phyloP scores from a whole-genome alignment of 2,888 invertebrate genomes.

The Dromius quadrimaculatus region DNA sequence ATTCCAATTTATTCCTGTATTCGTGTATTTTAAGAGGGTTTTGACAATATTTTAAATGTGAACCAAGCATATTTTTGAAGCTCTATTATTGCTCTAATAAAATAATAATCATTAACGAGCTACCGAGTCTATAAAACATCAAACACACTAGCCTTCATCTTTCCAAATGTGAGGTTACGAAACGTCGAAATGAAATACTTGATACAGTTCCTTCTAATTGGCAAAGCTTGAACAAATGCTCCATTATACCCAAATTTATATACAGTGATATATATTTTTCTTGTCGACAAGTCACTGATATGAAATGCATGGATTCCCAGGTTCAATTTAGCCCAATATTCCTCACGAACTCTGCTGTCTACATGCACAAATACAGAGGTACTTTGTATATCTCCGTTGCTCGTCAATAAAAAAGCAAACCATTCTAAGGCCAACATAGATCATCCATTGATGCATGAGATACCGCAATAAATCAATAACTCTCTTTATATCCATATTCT shows the following conservation, averaged over 20 bases:
- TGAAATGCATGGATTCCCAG: no score
- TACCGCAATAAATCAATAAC: conserved; percentile 40
- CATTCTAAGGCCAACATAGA: conserved; percentile 49
- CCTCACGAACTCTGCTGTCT: no score
- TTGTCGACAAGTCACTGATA: no score
- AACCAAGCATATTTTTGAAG: conserved; percentile 42
- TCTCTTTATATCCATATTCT: conserved; percentile 45
- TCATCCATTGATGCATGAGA: conserved; percentile 51
- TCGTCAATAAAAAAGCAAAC: conserved; percentile 52
- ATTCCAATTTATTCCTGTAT: conserved; percentile 53
- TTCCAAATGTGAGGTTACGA: conserved; percentile 51
- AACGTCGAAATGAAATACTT: no score
- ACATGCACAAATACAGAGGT: no score
- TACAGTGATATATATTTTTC: no score
- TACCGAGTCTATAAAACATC: conserved; percentile 54
- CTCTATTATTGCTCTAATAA: conserved; percentile 40
- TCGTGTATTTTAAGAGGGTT: conserved; percentile 44
- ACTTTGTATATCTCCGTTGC: conserved; percentile 50
- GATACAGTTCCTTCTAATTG: no score
- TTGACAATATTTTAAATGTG: conserved; percentile 28
- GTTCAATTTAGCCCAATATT: no score
- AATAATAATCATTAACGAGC: conserved; percentile 6
- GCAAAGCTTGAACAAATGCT: no score
- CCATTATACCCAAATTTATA: no score
- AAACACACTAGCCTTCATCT: conserved; percentile 55